Base-by-base conservation (phyloP, 2,797 vertebrate species). In the Thunnus albacares region DNA sequence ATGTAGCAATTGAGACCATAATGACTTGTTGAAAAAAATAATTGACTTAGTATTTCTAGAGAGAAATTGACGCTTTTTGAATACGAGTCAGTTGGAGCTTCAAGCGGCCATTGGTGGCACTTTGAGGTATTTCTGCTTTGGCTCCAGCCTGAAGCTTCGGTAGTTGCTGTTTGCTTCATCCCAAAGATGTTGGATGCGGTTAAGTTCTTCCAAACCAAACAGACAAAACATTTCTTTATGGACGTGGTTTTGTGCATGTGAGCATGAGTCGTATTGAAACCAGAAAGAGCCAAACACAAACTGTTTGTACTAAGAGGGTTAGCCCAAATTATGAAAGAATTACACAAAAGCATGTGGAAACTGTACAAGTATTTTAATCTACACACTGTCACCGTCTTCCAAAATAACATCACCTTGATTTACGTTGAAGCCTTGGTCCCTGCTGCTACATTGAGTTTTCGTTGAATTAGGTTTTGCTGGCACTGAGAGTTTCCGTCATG, bases 401-500 rank as follows among this genome's bases (percentile, higher is more conserved):
- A 41, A 51, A 68, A 8, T 3, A 33, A 22, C 33, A 45, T 58
- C 30, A 43, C 35, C 14, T 58, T n/a, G 3, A 15, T 41, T 33
- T 0, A 72, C 5, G 57, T 20, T 47, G 13, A 67, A 47, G 55
- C 15, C 14, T 53, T 3, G 12, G 43, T 56, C 65, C 47, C 61
- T 49, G 57, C 45, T 64, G 20, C 24, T 33, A 51, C 8, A 45
- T 4, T 26, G 41, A n/a, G 5, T 49, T 81, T 66, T 55, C 24
- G 58, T 78, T 41, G 28, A 74, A 63, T 80, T 52, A 49, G 22
- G 67, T 45, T 70, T 58, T 65, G 41, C 65, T 51, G 13, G 41
- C 24, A 4, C 20, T 14, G 70, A 71, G 68, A 68, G 55, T 89
- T 83, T 77, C 83, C 49, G 8, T 80, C 80, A 77, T 22, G 35